Conservation (phyloP, 2,113 vertebrate species). For the Hippocampus zosterae region DNA sequence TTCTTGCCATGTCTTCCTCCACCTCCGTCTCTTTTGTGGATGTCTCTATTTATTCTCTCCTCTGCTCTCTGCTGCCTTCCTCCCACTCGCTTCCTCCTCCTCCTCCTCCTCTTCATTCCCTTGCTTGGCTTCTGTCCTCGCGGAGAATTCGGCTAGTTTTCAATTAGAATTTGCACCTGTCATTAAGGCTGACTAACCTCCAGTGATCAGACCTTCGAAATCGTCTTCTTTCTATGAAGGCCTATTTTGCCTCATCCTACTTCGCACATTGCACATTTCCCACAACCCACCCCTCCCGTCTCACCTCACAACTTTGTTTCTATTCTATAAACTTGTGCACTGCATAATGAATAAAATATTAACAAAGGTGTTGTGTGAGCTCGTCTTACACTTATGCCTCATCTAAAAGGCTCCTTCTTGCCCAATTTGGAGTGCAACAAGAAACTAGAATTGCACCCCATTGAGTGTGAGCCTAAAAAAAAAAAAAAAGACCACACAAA, state of each 20-base stretch:
- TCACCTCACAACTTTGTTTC: conserved; percentile 19
- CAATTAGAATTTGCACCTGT: conserved; percentile 72
- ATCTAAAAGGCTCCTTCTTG: conserved; percentile 16
- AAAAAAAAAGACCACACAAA: neutral
- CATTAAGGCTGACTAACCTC: conserved; percentile 73
- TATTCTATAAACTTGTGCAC: conserved; percentile 6
- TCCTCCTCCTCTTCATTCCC: conserved; percentile 26
- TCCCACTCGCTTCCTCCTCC: conserved; percentile 55
- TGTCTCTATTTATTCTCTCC: conserved; percentile 65
- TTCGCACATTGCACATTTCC: conserved; percentile 14
- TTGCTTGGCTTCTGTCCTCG: conserved; percentile 33
- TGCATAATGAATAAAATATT: conserved; percentile 43
- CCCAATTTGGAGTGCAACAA: conserved; percentile 29
- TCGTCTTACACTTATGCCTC: conserved; percentile 23
- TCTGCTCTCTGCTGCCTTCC: conserved; percentile 53
- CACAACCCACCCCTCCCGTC: neutral
- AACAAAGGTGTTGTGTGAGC: conserved; percentile 32
- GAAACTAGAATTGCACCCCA: neutral
- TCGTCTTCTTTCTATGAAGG: conserved; percentile 36
- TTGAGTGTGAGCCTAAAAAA: neutral
- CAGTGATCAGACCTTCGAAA: conserved; percentile 64
- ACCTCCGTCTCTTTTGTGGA: conserved; percentile 69
- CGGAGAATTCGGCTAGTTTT: conserved; percentile 62
- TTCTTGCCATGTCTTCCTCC: conserved; percentile 59
- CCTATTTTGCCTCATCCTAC: conserved; percentile 22